Base-by-base conservation (phyloP, 2,888 invertebrate genomes). In the Cabera pusaria region DNA sequence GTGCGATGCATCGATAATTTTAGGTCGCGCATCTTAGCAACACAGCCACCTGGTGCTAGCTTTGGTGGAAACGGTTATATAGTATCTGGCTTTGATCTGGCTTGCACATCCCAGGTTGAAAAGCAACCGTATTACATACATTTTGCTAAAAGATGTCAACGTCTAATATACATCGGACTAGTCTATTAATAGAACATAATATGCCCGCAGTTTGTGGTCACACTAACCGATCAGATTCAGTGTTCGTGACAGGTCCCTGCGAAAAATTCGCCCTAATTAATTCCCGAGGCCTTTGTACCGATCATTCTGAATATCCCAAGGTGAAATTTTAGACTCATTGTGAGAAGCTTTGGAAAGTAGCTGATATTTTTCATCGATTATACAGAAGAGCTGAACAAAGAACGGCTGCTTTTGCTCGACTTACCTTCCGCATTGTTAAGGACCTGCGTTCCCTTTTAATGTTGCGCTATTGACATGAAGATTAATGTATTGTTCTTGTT, bases 311-410 rank as follows among this genome's bases (percentile, higher is more conserved):
- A 34, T 24, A 34, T 35, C 16, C n/a, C 29, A 17, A 41, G 29
- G 18, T 29, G 11, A 25, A 41, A 8, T 25, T 29, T 29, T 12
- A n/a, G 24, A 12, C 19, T 33, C 24, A 25, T 25, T 25, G 8
- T 28, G 19, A 16, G 19, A 41, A 41, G 40, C 34, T 41, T 29
- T 25, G 21, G 29, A 41, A 41, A 31, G 29, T 35, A 25, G 29
- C 41, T 21, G 25, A 35, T 41, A 41, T 41, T 41, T 41, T 41
- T 41, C 41, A 41, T 35, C 18, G 24, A 35, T 40, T 35, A 41
- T 34, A 41, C 34, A 40, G 31, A 35, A 29, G 34, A 19, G 6
- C 16, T 6, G 6, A 34, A 40, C 25, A 41, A 35, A 35, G 25
- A 23, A 11, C 7, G 17, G 5, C n/a, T 19, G 27, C 21, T 29